These are phyloP conservation scores for Mohoua ochrocephala DNA, from an alignment of 2,113 vertebrate genomes.

Conservation along the genomic window DNA sequence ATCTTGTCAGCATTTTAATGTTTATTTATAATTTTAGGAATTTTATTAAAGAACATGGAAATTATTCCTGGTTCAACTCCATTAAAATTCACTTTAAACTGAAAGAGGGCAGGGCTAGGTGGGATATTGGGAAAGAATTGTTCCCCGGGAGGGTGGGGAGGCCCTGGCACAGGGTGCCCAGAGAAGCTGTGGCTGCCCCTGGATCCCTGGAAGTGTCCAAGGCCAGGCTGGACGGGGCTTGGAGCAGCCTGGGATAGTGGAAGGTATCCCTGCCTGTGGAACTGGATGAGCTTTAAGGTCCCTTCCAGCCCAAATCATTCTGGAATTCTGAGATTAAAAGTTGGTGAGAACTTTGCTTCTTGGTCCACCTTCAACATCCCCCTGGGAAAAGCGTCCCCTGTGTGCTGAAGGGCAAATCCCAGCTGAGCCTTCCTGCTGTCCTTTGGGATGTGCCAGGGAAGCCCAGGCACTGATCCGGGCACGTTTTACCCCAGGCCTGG, in stretches of 20 bases:
- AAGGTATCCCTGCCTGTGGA: not conserved
- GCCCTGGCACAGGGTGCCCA: not conserved
- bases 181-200: not conserved
- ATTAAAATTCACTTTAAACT: not conserved
- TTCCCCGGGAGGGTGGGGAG: fast-evolving
- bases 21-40: not conserved
- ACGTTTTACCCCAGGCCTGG: not conserved
- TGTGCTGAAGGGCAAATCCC: not conserved
- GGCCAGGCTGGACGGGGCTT: not conserved
- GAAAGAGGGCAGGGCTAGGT: not conserved
- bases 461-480: not conserved
- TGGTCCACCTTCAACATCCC: fast-evolving
- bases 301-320: not conserved
- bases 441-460: not conserved
- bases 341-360: not conserved
- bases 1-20: not conserved
- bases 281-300: not conserved
- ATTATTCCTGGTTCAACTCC: not conserved
- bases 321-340: not conserved
- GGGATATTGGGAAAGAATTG: not conserved
- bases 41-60: not conserved
- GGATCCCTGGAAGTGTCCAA: not conserved
- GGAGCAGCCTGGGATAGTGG: not conserved
- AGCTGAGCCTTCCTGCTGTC: not conserved
- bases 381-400: not conserved